Evolutionary conservation across 2,797 vertebrate species (phyloP).

Genomic region (Antrozous pallidus): DNA sequence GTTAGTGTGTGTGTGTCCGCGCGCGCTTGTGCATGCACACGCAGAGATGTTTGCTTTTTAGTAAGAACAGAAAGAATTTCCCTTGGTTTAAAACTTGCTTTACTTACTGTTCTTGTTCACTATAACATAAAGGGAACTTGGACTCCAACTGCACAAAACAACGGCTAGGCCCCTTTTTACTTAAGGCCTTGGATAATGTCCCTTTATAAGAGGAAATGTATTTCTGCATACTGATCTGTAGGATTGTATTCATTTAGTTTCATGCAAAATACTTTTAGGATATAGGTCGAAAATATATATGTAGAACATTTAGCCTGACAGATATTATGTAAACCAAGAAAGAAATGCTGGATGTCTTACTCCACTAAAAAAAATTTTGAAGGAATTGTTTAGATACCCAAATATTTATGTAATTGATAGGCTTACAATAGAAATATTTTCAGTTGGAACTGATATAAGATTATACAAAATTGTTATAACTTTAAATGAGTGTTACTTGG

Average conservation of each 20-base stretch:
- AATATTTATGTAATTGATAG: constrained; percentile 38
- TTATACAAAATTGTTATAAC: constrained; percentile 5
- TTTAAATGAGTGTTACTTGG: constrained; percentile 9
- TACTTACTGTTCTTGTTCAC: constrained; percentile 27
- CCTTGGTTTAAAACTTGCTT: constrained; percentile 17
- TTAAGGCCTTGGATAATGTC: constrained; percentile 21
- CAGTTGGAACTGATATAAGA: constrained; percentile 28
- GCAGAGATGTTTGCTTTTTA: neutral
- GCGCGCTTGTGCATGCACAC: neutral
- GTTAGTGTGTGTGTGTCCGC: neutral
- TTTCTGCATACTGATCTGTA: constrained; percentile 28
- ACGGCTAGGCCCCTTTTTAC: constrained; percentile 12
- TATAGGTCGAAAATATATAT: constrained; percentile 42
- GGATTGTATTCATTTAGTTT: constrained; percentile 19
- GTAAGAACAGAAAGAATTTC: constrained; percentile 3
- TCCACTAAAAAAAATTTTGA: constrained; percentile 31
- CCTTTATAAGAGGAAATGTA: constrained; percentile 45
- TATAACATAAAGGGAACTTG: neutral
- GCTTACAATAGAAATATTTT: constrained; percentile 46
- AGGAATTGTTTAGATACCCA: constrained; percentile 28
- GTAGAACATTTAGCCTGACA: constrained; percentile 31
- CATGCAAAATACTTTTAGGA: constrained; percentile 14
- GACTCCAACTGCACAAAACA: constrained; percentile 15
- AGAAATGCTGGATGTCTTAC: constrained; percentile 8
- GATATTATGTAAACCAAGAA: constrained; percentile 58